Percentiles rank a stretch among this genome's conserved stretches.
phyloP scores from a whole-genome alignment of 2,888 invertebrate genomes.

The Anorthoa munda region DNA sequence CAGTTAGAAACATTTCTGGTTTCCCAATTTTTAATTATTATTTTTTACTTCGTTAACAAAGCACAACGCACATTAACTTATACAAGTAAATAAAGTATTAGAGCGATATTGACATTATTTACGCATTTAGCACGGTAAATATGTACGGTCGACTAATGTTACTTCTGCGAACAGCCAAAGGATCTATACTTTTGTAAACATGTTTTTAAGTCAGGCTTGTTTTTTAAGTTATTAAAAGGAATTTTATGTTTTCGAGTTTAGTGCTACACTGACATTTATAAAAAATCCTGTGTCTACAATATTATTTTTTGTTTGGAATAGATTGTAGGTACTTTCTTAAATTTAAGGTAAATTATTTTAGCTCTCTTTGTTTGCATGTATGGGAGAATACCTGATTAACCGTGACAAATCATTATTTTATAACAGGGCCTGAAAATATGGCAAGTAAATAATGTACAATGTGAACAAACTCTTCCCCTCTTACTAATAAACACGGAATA shows the following conservation, averaged over 20 bases:
- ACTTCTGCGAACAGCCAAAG: constrained; percentile 62
- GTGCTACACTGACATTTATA: neutral
- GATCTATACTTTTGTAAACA: constrained; percentile 53
- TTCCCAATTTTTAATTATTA: neutral
- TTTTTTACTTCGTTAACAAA: neutral
- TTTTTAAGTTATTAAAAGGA: constrained; percentile 13
- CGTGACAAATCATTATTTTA: neutral
- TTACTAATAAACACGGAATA: too few relatives aligned
- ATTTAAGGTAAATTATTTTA: neutral
- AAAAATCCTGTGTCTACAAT: neutral
- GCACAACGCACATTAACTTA: constrained; percentile 6
- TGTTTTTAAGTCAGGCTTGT: constrained; percentile 37
- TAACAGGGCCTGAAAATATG: neutral
- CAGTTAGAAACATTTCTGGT: neutral
- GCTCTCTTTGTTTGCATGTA: neutral
- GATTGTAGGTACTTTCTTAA: neutral
- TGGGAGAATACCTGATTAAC: too few relatives aligned
- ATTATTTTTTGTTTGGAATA: neutral
- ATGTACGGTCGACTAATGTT: constrained; percentile 21
- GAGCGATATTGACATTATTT: constrained; percentile 31
- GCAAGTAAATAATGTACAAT: neutral
- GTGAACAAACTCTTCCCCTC: too few relatives aligned
- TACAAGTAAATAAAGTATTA: constrained; percentile 23
- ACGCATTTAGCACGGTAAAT: constrained; percentile 45
- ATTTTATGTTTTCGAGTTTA: constrained; percentile 30